A percentile compares a stretch with the other conserved stretches of the same genome.
Conservation (phyloP, 1,140 invertebrate genomes). For the Oppia nitens region DNA sequence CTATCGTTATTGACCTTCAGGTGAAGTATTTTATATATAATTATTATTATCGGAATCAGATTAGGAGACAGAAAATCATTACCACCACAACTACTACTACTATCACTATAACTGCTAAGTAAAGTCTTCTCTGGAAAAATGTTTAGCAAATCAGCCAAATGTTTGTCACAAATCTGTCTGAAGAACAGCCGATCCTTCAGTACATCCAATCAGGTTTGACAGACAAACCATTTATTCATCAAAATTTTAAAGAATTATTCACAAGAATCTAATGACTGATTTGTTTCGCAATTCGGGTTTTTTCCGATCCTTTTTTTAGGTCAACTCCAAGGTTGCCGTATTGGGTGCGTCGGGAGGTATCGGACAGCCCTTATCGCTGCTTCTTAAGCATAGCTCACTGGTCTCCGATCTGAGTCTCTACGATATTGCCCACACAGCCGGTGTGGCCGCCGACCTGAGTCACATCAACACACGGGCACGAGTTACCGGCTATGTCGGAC, state of each 20-base stretch:
- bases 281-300: no score
- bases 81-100: no score
- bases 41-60: no score
- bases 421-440: constrained; percentile 90
- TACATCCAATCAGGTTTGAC: not conserved
- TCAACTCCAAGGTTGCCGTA: constrained; percentile 66
- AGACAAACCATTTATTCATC: not conserved
- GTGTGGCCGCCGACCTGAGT: constrained; percentile 91
- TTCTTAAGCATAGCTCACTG: constrained; percentile 78
- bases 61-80: no score
- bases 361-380: constrained; percentile 85
- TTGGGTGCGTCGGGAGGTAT: constrained; percentile 93
- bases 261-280: no score
- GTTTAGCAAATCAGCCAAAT: not conserved
- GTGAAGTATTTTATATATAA: no score
- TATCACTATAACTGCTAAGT: no score
- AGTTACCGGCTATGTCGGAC: constrained; percentile 61
- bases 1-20: no score
- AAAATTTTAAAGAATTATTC: not conserved
- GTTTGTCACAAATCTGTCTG: not conserved
- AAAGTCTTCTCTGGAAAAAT: no score
- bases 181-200: not conserved
- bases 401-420: constrained; percentile 70
- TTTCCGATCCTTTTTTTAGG: no score
- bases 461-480: constrained; percentile 80